A percentile compares a stretch with the other conserved stretches of the same genome.
phyloP scores from a whole-genome alignment of 2,888 invertebrate genomes.

The Drosophila mulleri region DNA sequence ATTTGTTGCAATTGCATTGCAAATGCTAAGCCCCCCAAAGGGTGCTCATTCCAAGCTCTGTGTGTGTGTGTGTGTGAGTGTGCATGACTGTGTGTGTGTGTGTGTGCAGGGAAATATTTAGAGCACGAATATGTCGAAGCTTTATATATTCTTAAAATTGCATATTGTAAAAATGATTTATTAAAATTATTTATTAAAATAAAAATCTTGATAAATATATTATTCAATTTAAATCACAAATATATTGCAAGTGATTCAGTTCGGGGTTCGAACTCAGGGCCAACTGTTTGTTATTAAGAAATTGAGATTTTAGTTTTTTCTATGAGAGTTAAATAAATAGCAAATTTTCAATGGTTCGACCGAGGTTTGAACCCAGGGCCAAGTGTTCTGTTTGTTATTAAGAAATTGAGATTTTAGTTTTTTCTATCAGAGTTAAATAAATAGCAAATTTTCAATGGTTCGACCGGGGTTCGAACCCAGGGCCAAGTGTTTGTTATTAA shows the following conservation, averaged over 20 bases:
- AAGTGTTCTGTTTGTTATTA: neutral
- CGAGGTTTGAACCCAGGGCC: neutral
- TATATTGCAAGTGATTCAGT: no score
- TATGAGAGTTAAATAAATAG: no score
- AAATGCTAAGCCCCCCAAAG: constrained; percentile 43
- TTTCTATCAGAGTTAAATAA: no score
- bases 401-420: no score
- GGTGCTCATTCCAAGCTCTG: constrained; percentile 25
- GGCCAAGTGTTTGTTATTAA: neutral
- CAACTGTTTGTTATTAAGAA: no score
- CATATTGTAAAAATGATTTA: neutral
- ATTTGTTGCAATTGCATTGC: constrained; percentile 52
- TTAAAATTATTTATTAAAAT: neutral
- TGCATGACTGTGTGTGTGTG: constrained; percentile 1
- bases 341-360: neutral
- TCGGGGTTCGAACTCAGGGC: no score
- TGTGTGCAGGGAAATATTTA: neutral
- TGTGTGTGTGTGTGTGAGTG: constrained; percentile 3
- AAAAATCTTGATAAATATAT: neutral
- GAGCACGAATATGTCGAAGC: constrained; percentile 30
- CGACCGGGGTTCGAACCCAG: neutral
- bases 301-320: no score
- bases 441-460: neutral
- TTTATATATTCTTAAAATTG: constrained; percentile 28
- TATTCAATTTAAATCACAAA: no score